These are phyloP conservation scores for Caloenas nicobarica DNA, from an alignment of 2,113 vertebrate species.

Conservation along the genomic window DNA sequence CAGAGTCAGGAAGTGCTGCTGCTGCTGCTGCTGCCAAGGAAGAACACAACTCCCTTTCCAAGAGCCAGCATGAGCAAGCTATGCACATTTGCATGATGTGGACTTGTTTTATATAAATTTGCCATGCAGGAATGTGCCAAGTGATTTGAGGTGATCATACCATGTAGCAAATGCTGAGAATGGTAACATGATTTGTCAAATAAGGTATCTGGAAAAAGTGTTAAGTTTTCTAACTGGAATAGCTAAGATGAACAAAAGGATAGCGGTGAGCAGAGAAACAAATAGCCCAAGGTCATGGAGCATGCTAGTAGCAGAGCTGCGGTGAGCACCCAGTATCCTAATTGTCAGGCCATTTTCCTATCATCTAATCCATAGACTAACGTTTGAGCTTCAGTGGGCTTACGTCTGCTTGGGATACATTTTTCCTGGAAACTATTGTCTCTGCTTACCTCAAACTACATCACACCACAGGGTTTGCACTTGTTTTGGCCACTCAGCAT, in stretches of 20 bases:
- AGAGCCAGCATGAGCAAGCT: not conserved
- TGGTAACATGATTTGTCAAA: not conserved
- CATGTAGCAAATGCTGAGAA: not conserved
- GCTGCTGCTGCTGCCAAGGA: not conserved
- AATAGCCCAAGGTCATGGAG: not conserved
- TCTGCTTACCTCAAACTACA: not conserved
- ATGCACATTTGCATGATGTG: fast-evolving
- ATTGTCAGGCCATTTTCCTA: not conserved
- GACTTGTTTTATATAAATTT: not conserved
- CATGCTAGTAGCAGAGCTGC: not conserved
- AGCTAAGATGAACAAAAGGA: not conserved
- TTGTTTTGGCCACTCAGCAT: constrained; percentile 15
- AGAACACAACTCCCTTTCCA: not conserved
- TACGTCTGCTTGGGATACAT: not conserved
- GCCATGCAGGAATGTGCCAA: not conserved
- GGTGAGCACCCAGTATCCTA: not conserved
- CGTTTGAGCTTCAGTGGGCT: not conserved
- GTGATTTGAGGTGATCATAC: not conserved
- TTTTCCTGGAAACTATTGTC: not conserved
- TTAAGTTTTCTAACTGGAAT: not conserved
- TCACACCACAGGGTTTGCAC: not conserved
- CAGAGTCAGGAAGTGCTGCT: not conserved
- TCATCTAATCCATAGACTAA: not conserved
- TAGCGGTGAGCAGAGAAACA: not conserved
- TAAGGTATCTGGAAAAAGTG: not conserved